phyloP scores from a whole-genome alignment of 2,113 vertebrate species.

The Connochaetes taurinus region DNA sequence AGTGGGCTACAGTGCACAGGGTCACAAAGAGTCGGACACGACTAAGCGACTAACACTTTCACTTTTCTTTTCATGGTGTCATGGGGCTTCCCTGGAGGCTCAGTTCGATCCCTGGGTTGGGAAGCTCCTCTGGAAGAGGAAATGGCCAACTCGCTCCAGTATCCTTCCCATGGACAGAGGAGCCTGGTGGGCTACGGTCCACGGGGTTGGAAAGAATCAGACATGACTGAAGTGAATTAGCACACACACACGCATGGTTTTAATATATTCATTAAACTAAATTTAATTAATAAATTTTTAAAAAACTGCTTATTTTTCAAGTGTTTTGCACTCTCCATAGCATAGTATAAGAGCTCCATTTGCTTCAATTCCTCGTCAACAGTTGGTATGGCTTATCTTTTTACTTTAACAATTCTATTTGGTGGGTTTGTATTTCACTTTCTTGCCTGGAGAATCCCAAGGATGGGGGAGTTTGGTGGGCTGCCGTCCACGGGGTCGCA shows the following conservation, averaged over 20 bases:
- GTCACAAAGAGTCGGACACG: background rate
- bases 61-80: background rate
- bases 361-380: background rate
- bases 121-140: background rate
- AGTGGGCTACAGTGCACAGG: rapidly evolving
- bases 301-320: background rate
- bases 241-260: background rate
- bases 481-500: too few relatives aligned
- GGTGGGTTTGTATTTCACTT: background rate
- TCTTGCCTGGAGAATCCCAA: background rate
- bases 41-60: background rate
- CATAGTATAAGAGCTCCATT: background rate
- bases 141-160: background rate
- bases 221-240: background rate
- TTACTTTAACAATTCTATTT: background rate
- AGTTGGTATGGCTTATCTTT: background rate
- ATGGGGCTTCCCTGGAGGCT: background rate
- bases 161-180: background rate
- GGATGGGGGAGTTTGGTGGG: too few relatives aligned
- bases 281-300: background rate
- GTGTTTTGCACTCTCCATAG: background rate
- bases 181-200: background rate
- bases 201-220: background rate
- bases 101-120: background rate
- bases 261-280: background rate